Evolutionary conservation across 2,797 vertebrate genomes (phyloP).

Genomic region (Nyctibius grandis): DNA sequence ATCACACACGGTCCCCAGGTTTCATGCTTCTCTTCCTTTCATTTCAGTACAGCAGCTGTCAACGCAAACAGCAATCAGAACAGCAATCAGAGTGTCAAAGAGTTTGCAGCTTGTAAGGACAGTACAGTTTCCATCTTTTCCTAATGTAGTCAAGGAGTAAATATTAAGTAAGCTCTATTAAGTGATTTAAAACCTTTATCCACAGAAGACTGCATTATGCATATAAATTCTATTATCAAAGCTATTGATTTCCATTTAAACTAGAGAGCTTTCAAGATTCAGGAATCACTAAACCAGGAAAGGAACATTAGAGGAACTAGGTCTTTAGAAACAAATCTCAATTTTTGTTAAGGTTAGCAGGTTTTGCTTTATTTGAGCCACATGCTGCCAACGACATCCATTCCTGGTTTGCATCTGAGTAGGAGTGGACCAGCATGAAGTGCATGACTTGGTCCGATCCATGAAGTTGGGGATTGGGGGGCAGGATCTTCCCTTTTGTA

Average conservation of each 20-base stretch:
- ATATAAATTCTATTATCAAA: neutral
- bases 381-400: neutral
- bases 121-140: neutral
- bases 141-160: neutral
- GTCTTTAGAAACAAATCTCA: neutral
- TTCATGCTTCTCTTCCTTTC: neutral
- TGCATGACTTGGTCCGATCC: neutral
- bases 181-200: neutral
- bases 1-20: neutral
- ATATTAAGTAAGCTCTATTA: neutral
- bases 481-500: neutral
- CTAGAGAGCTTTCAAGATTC: neutral
- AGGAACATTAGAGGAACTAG: neutral
- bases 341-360: neutral
- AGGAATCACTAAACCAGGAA: neutral
- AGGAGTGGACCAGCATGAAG: neutral
- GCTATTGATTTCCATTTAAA: neutral
- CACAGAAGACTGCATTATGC: neutral
- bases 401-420: neutral
- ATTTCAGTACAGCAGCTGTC: neutral
- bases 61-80: neutral
- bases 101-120: neutral
- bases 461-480: rapidly evolving
- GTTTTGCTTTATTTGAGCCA: neutral
- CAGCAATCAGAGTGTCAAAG: neutral